These are phyloP conservation scores for Potorous gilbertii DNA, from an alignment of 2,797 vertebrate genomes.

Conservation along the genomic window DNA sequence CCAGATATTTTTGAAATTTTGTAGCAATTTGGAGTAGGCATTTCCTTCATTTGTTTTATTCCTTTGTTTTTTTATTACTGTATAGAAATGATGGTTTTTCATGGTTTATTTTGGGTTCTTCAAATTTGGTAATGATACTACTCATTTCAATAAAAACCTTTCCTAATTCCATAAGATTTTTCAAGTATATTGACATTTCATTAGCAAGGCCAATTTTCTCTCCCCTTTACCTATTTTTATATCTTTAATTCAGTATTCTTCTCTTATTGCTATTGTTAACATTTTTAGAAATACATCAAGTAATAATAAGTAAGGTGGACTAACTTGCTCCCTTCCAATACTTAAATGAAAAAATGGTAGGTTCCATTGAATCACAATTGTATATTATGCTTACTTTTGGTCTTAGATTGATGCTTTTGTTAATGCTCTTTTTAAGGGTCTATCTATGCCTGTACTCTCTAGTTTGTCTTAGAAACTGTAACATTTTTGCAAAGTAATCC, in stretches of 20 bases:
- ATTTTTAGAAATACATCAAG: background rate
- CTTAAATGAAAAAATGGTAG: background rate
- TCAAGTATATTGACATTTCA: background rate
- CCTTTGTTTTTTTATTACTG: background rate
- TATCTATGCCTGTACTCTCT: background rate
- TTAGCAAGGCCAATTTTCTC: background rate
- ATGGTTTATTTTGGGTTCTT: background rate
- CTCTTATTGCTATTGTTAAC: background rate
- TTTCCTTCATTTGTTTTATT: background rate
- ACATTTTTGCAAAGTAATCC: background rate
- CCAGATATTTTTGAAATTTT: background rate
- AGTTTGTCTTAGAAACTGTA: background rate
- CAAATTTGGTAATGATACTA: background rate
- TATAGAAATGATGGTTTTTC: background rate
- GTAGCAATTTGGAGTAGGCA: background rate
- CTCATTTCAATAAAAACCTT: background rate
- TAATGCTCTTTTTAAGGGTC: background rate
- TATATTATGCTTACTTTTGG: background rate
- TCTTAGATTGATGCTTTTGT: background rate
- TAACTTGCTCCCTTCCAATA: too few relatives aligned
- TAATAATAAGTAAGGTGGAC: background rate
- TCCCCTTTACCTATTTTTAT: background rate
- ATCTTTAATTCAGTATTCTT: background rate
- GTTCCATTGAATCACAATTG: background rate
- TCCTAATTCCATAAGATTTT: background rate